Percentiles rank a stretch among this genome's conserved stretches.
Evolutionary conservation across 2,888 invertebrate species (phyloP).

Genomic region (Hymenopus coronatus): DNA sequence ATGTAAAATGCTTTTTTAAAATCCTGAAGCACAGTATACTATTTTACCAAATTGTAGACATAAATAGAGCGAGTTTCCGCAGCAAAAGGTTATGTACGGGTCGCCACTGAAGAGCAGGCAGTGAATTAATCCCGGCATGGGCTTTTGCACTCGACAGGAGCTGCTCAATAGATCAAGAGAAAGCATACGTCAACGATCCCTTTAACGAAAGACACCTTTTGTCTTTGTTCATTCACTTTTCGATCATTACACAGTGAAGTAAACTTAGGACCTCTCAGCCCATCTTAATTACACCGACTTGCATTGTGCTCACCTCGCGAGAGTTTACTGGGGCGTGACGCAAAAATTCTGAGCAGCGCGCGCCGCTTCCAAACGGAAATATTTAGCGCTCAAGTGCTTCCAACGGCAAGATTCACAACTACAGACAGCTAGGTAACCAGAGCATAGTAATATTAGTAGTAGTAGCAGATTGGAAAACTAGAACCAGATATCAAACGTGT

Average conservation of each 20-base stretch:
- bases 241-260: neutral
- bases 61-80: too few relatives aligned
- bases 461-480: too few relatives aligned
- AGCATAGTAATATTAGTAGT: too few relatives aligned
- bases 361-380: neutral
- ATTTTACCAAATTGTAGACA: too few relatives aligned
- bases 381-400: neutral
- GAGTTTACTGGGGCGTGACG: neutral
- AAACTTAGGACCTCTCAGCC: neutral
- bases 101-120: neutral
- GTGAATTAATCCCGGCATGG: neutral
- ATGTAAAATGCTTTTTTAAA: too few relatives aligned
- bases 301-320: slow-evolving; percentile 1
- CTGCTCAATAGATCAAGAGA: neutral
- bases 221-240: slow-evolving; percentile 11
- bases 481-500: too few relatives aligned
- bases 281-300: slow-evolving; percentile 13
- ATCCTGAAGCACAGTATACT: too few relatives aligned
- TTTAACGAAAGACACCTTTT: slow-evolving; percentile 16
- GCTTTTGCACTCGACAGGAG: neutral
- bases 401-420: neutral
- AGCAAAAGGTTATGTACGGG: neutral
- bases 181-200: neutral
- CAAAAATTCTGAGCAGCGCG: neutral
- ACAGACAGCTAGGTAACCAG: neutral